phyloP scores from a whole-genome alignment of 2,888 invertebrate genomes.

The Chromoteleia sp. region DNA sequence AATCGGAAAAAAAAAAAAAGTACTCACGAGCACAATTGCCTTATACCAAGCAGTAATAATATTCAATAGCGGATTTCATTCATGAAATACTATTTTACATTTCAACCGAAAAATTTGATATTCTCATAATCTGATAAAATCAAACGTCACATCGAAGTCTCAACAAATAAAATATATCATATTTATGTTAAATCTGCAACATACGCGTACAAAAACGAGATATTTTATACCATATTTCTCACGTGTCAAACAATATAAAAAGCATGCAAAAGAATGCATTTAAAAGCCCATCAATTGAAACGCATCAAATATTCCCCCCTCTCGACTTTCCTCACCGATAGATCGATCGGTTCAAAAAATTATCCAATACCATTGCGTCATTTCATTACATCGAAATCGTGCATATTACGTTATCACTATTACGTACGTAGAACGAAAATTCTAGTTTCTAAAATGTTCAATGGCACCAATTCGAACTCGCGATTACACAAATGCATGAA shows the following conservation, averaged over 20 bases:
- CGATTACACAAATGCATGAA: constrained; percentile 44
- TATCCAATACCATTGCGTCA: constrained; percentile 39
- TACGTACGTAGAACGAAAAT: constrained; percentile 50
- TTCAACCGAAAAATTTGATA: too few species aligned
- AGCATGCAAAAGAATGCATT: neutral
- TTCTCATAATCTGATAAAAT: too few species aligned
- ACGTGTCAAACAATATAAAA: neutral
- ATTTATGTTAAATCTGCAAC: neutral
- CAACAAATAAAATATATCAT: neutral
- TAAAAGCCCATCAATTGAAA: neutral
- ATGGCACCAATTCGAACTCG: constrained; percentile 31
- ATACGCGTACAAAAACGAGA: neutral
- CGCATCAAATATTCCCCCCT: neutral
- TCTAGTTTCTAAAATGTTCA: constrained; percentile 52
- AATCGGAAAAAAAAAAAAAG: too few species aligned
- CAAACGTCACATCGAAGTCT: neutral
- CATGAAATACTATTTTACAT: too few species aligned
- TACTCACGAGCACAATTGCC: too few species aligned
- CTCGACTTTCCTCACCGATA: neutral
- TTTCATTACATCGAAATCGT: constrained; percentile 46
- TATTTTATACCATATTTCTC: neutral
- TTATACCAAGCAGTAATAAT: too few species aligned
- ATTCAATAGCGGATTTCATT: too few species aligned
- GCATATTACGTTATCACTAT: constrained; percentile 44
- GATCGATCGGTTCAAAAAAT: neutral